Conservation (phyloP, 1,140 invertebrate species). For the Epicauta chinensis region DNA sequence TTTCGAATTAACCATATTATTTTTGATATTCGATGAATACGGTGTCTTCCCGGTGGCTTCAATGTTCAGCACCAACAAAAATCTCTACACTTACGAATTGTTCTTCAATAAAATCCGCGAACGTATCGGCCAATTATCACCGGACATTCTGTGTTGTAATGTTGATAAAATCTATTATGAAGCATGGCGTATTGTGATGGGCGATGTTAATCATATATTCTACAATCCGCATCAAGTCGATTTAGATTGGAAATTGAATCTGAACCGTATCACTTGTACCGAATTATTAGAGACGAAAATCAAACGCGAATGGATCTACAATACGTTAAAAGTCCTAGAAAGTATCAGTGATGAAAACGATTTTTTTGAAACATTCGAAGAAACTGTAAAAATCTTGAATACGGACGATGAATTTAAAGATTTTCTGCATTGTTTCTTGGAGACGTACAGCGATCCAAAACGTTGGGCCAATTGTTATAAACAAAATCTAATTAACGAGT, state of each 20-base stretch:
- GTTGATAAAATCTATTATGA: conserved; percentile 8
- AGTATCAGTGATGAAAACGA: neutral
- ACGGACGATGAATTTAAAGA: conserved; percentile 2
- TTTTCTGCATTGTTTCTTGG: conserved; percentile 3
- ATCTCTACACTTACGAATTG: neutral
- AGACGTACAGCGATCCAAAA: conserved; percentile 3
- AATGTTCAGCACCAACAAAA: conserved; percentile 4
- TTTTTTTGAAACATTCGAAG: conserved; percentile 3
- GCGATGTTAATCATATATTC: neutral
- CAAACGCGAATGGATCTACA: conserved; percentile 4
- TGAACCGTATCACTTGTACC: conserved; percentile 3
- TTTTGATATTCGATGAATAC: conserved; percentile 5
- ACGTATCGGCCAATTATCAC: neutral
- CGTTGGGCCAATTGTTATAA: conserved; percentile 10
- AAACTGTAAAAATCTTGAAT: conserved; percentile 3
- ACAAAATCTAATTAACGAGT: neutral
- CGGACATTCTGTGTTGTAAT: conserved; percentile 2
- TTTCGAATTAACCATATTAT: conserved; percentile 4
- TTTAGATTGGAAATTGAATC: conserved; percentile 6
- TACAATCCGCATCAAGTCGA: conserved; percentile 6
- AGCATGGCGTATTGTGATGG: conserved; percentile 6
- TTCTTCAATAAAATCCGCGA: conserved; percentile 7
- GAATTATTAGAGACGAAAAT: conserved; percentile 1
- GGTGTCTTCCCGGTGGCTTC: conserved; percentile 2
- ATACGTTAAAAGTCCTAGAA: neutral